phyloP scores from a whole-genome alignment of 1,140 invertebrate species.

The Macrotrachela quadricornifera region DNA sequence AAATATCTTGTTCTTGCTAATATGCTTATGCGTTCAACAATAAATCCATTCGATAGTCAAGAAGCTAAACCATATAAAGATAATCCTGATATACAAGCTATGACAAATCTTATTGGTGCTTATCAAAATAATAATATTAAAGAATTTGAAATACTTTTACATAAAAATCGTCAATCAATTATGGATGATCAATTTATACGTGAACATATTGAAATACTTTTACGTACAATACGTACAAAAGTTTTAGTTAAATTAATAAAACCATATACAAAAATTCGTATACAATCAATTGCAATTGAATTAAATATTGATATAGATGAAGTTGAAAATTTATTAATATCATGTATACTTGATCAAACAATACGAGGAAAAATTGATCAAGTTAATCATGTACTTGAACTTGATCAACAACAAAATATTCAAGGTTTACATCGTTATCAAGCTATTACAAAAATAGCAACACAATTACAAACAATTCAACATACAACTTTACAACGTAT shows the following conservation, averaged over 20 bases:
- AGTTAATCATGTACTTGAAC: conserved; percentile 73
- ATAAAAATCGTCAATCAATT: conserved; percentile 69
- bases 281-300: conserved; percentile 85
- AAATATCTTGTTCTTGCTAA: conserved; percentile 96
- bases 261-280: conserved; percentile 90
- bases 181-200: conserved; percentile 99
- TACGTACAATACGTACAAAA: conserved; percentile 86
- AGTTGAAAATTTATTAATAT: conserved; percentile 89
- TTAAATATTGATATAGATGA: conserved; percentile 84
- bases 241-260: conserved; percentile 90
- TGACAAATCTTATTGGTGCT: conserved; percentile 90
- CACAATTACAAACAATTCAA: too few relatives aligned
- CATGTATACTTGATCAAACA: conserved; percentile 92
- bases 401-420: conserved; percentile 33
- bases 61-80: conserved; percentile 99
- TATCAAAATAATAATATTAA: conserved; percentile 99
- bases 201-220: conserved; percentile 85
- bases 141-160: conserved; percentile 87
- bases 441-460: too few relatives aligned
- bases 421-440: too few relatives aligned
- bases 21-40: conserved; percentile 98
- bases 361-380: conserved; percentile 88
- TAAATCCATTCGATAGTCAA: conserved; percentile 98
- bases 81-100: conserved; percentile 93
- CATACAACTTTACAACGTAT: too few relatives aligned